These are phyloP conservation scores for Zygothrica quintamaculata DNA, from an alignment of 2,888 invertebrate genomes.

Conservation along the genomic window DNA sequence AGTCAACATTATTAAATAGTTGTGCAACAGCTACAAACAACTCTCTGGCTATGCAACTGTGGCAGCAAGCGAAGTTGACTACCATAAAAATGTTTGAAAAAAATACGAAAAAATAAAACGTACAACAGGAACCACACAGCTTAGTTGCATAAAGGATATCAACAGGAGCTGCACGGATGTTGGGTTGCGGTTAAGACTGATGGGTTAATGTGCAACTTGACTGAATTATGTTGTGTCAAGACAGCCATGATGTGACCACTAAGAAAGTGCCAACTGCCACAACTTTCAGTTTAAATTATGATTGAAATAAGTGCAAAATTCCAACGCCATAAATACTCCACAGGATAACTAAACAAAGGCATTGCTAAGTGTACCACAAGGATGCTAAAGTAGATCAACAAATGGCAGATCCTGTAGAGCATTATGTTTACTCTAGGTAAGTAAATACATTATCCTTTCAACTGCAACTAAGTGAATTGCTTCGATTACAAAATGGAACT, in stretches of 20 bases:
- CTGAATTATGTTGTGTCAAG: conserved; percentile 65
- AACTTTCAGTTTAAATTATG: conserved; percentile 40
- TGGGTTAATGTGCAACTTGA: conserved; percentile 53
- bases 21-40: conserved; percentile 66
- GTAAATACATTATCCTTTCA: too few species aligned
- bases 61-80: conserved; percentile 5
- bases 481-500: too few species aligned
- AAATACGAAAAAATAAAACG: conserved; percentile 54
- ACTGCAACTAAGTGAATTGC: too few species aligned
- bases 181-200: conserved; percentile 21
- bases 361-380: too few species aligned
- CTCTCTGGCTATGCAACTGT: conserved; percentile 37
- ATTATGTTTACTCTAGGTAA: too few species aligned
- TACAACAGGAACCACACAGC: conserved; percentile 20
- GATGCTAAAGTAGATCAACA: too few species aligned
- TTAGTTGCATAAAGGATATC: too few species aligned
- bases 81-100: conserved; percentile 65
- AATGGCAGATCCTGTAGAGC: too few species aligned
- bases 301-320: conserved; percentile 25
- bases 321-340: not conserved
- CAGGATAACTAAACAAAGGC: too few species aligned
- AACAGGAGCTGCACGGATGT: not conserved
- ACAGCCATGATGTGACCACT: conserved; percentile 55
- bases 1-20: conserved; percentile 77
- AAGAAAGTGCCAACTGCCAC: conserved; percentile 63